These are phyloP conservation scores for Drosophila monieri DNA, from an alignment of 2,888 invertebrate genomes.

Conservation along the genomic window DNA sequence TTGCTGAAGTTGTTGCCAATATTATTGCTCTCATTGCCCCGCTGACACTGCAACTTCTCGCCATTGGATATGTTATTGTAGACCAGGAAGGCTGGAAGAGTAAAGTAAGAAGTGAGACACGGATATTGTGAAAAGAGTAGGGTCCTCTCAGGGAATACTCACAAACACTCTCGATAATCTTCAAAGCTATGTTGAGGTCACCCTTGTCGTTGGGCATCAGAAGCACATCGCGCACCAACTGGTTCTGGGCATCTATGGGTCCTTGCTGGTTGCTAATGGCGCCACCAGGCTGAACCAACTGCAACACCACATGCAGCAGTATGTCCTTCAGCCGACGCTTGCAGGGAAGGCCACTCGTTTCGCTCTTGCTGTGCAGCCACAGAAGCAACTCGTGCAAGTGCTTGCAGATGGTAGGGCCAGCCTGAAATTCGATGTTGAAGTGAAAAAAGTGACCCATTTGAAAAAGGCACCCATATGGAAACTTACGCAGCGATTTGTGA, in stretches of 20 bases:
- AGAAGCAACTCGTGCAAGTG: conserved; percentile 89
- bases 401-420: conserved; percentile 90
- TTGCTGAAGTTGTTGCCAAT: conserved; percentile 88
- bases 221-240: conserved; percentile 88
- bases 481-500: conserved; percentile 83
- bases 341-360: conserved; percentile 85
- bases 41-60: conserved; percentile 86
- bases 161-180: conserved; percentile 90
- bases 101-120: background rate
- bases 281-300: conserved; percentile 89
- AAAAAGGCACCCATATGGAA: background rate
- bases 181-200: conserved; percentile 89
- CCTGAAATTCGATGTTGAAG: conserved; percentile 84
- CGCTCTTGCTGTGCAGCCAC: conserved; percentile 88
- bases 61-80: conserved; percentile 85
- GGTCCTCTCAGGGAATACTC: no score
- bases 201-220: conserved; percentile 87
- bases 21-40: conserved; percentile 83
- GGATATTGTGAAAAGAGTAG: accelerated
- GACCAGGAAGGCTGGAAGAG: conserved; percentile 84
- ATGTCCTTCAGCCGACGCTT: conserved; percentile 86
- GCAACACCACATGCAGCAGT: conserved; percentile 89
- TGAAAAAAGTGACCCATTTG: background rate
- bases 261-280: conserved; percentile 87
- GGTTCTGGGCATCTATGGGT: conserved; percentile 91